A percentile compares a stretch with the other conserved stretches of the same genome.
These are phyloP conservation scores for Austrolebias charrua DNA, from an alignment of 2,797 vertebrate species.

Conservation along the genomic window DNA sequence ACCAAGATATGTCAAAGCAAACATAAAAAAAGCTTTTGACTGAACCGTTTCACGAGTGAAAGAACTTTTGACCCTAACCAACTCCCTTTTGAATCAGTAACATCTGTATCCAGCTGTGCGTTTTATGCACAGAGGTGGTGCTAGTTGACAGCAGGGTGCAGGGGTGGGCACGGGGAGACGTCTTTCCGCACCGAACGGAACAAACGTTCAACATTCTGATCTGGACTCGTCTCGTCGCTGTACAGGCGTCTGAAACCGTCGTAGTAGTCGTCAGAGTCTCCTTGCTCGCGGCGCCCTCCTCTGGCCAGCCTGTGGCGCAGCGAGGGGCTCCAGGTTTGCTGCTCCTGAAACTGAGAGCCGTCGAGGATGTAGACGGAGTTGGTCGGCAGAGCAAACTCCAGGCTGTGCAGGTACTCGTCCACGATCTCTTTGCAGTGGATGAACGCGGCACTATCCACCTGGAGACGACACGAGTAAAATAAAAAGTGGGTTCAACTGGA, in stretches of 20 bases:
- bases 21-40: neutral
- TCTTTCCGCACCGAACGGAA: slow-evolving; percentile 37
- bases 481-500: neutral
- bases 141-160: slow-evolving; percentile 68
- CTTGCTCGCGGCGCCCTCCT: neutral
- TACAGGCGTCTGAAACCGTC: slow-evolving; percentile 76
- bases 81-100: neutral
- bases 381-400: slow-evolving; percentile 65
- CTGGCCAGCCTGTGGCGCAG: slow-evolving; percentile 6
- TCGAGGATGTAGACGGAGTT: slow-evolving; percentile 74
- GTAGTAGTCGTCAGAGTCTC: slow-evolving; percentile 72
- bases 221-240: slow-evolving; percentile 51
- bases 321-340: slow-evolving; percentile 17
- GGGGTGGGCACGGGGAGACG: slow-evolving; percentile 69
- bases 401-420: slow-evolving; percentile 71
- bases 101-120: slow-evolving; percentile 15
- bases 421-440: slow-evolving; percentile 80
- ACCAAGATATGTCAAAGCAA: slow-evolving; percentile 27
- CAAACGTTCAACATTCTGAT: neutral
- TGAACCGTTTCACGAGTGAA: slow-evolving; percentile 14
- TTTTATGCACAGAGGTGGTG: neutral
- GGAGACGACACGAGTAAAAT: slow-evolving; percentile 3
- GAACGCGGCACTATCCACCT: slow-evolving; percentile 75
- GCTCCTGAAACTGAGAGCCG: slow-evolving; percentile 55
- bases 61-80: neutral